Conservation (phyloP, 2,888 invertebrate species). For the Rosalia funebris region DNA sequence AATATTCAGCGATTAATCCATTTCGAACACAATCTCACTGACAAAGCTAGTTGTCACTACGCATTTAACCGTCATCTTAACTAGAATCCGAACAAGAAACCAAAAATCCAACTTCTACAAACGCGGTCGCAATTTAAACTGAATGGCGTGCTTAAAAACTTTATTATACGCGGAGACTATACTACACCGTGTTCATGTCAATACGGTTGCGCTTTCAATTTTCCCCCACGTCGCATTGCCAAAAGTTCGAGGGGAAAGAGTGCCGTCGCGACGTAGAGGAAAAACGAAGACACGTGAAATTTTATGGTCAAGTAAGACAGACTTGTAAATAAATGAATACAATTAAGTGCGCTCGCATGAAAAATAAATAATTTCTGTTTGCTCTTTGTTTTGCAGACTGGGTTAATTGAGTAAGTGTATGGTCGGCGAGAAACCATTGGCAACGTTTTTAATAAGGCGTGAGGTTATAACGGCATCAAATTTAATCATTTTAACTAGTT, state of each 20-base stretch:
- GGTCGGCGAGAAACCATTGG: background rate
- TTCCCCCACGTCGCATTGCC: slow-evolving; percentile 33
- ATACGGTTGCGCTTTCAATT: slow-evolving; percentile 32
- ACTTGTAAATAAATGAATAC: slow-evolving; percentile 33
- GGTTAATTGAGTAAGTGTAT: slow-evolving; percentile 14
- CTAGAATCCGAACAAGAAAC: slow-evolving; percentile 19
- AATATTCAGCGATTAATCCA: slow-evolving; percentile 8
- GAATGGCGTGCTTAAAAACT: slow-evolving; percentile 49
- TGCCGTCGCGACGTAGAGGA: slow-evolving; percentile 17
- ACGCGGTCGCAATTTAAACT: slow-evolving; percentile 50
- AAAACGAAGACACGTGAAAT: slow-evolving; percentile 27
- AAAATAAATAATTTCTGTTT: slow-evolving; percentile 30
- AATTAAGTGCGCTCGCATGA: slow-evolving; percentile 34
- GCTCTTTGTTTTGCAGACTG: slow-evolving; percentile 21
- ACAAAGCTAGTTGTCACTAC: too few species aligned
- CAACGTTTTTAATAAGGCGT: background rate
- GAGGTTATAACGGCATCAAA: background rate
- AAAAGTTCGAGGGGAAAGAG: slow-evolving; percentile 13
- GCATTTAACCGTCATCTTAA: slow-evolving; percentile 24
- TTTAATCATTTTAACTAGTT: background rate
- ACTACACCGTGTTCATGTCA: slow-evolving; percentile 38
- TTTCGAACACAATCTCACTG: background rate
- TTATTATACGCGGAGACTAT: slow-evolving; percentile 38
- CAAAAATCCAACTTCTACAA: slow-evolving; percentile 36
- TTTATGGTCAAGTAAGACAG: slow-evolving; percentile 30